These are phyloP conservation scores for Tenthredo livida DNA, from an alignment of 2,888 invertebrate species.

Conservation along the genomic window DNA sequence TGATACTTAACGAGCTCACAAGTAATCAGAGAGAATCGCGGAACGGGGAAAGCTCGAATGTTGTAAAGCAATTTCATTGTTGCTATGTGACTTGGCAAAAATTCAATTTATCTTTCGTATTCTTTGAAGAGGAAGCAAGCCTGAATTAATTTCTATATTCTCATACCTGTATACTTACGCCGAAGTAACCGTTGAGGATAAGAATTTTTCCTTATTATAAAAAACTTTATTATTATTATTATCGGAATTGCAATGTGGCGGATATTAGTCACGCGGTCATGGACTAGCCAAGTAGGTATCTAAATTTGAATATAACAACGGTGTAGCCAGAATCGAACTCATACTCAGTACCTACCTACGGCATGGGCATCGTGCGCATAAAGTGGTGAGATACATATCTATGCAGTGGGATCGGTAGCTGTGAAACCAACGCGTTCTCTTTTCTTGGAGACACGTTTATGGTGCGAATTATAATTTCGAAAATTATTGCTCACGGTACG, in stretches of 20 bases:
- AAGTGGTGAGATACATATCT: conserved; percentile 75
- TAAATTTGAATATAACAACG: conserved; percentile 76
- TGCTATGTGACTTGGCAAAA: not conserved
- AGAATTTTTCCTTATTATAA: not conserved
- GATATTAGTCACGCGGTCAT: conserved; percentile 71
- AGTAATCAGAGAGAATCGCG: not conserved
- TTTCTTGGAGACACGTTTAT: conserved; percentile 46
- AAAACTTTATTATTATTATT: conserved; percentile 7
- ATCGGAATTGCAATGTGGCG: conserved; percentile 62
- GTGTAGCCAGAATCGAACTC: conserved; percentile 61
- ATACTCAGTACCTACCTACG: conserved; percentile 66
- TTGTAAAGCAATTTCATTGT: not conserved
- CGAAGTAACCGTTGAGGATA: not conserved
- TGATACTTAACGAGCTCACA: not conserved
- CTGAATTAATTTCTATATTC: not conserved
- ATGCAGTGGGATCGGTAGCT: conserved; percentile 54
- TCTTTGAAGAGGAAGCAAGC: not conserved
- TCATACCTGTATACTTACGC: not conserved
- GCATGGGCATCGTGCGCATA: conserved; percentile 66
- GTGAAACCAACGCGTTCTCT: conserved; percentile 37
- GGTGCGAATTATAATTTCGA: conserved; percentile 55
- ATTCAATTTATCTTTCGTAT: not conserved
- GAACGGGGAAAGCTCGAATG: not conserved
- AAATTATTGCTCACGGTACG: conserved; percentile 16
- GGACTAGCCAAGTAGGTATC: conserved; percentile 70